These are phyloP conservation scores for Toxotes chatareus DNA, from an alignment of 2,113 vertebrate species.

Conservation along the genomic window DNA sequence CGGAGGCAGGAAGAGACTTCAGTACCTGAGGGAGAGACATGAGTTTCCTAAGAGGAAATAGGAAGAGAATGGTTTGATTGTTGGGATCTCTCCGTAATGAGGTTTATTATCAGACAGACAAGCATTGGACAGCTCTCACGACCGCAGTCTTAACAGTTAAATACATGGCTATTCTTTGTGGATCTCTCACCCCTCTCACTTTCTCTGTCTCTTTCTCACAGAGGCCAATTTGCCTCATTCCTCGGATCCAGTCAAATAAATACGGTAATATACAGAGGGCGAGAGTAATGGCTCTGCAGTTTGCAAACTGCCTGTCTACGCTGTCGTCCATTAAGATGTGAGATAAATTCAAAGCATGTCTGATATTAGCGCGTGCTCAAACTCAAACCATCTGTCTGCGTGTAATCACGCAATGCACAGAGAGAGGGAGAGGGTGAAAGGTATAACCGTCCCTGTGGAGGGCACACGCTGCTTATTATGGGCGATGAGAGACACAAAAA, in stretches of 20 bases:
- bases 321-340: constrained; percentile 77
- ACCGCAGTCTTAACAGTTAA: constrained; percentile 71
- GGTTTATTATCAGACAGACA: constrained; percentile 69
- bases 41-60: constrained; percentile 19
- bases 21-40: constrained; percentile 24
- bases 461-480: constrained; percentile 71
- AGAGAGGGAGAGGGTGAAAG: constrained; percentile 62
- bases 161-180: constrained; percentile 29
- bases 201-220: constrained; percentile 47
- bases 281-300: constrained; percentile 51
- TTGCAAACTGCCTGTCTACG: constrained; percentile 61
- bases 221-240: constrained; percentile 59
- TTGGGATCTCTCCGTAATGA: constrained; percentile 30
- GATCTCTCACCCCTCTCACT: constrained; percentile 35
- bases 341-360: constrained; percentile 81
- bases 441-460: constrained; percentile 45
- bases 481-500: constrained; percentile 69
- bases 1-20: constrained; percentile 12
- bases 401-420: constrained; percentile 64
- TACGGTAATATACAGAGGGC: constrained; percentile 74
- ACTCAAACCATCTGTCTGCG: constrained; percentile 78
- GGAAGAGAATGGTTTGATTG: constrained; percentile 46
- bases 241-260: constrained; percentile 79
- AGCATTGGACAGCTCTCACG: constrained; percentile 52
- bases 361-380: constrained; percentile 79